phyloP scores from a whole-genome alignment of 2,797 vertebrate genomes.

The Hydrophis major region DNA sequence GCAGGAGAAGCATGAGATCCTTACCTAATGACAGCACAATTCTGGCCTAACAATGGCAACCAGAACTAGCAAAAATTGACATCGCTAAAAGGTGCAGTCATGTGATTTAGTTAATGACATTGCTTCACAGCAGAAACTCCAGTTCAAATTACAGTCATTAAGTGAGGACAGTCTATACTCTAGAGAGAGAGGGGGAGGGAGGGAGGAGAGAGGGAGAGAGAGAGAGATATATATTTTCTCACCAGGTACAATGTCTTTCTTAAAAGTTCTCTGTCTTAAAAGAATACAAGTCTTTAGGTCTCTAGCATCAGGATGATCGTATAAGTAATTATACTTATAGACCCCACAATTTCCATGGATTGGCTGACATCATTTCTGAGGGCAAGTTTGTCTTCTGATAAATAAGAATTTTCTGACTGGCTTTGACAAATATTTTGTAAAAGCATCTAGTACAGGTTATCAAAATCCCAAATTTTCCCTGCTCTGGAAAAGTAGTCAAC shows the following conservation, averaged over 20 bases:
- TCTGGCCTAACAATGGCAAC: neutral
- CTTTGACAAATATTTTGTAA: neutral
- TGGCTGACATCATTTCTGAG: neutral
- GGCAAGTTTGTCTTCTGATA: neutral
- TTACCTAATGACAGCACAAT: neutral
- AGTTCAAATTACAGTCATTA: neutral
- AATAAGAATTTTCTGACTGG: neutral
- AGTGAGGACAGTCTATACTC: neutral
- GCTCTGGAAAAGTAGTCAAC: neutral
- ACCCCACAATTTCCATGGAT: neutral
- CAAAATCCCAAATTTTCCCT: neutral
- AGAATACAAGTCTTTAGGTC: neutral
- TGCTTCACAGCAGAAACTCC: neutral
- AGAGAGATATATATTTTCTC: neutral
- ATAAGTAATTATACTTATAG: neutral
- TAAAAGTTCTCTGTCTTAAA: neutral
- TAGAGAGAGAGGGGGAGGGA: neutral
- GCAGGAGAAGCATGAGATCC: neutral
- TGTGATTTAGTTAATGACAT: neutral
- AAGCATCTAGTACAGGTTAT: neutral
- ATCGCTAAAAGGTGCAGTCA: neutral
- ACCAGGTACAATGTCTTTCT: neutral
- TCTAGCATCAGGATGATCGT: neutral
- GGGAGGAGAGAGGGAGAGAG: too few species aligned
- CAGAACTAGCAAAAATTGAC: neutral